phyloP scores from a whole-genome alignment of 2,888 invertebrate genomes.

The Tetanocera ferruginea region DNA sequence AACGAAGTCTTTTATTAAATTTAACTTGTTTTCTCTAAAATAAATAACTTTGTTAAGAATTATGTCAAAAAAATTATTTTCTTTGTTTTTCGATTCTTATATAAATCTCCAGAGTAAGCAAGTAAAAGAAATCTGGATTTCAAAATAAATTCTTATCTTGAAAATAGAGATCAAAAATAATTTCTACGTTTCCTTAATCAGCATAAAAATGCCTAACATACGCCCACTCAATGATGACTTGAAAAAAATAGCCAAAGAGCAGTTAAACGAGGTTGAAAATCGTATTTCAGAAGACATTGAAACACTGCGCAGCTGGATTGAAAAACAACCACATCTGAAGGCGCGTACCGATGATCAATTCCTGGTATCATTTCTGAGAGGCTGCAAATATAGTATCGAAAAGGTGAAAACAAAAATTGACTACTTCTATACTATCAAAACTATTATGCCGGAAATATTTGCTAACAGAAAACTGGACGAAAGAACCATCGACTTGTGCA shows the following conservation, averaged over 20 bases:
- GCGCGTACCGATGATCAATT: conserved; percentile 68
- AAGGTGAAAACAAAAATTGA: conserved; percentile 73
- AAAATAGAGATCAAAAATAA: too few relatives aligned
- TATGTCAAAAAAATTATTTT: too few relatives aligned
- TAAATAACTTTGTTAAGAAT: too few relatives aligned
- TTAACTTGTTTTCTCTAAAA: too few relatives aligned
- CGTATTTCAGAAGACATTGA: conserved; percentile 60
- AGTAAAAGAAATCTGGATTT: too few relatives aligned
- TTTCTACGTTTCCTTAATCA: too few relatives aligned
- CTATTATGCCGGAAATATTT: conserved; percentile 72
- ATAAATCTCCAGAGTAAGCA: too few relatives aligned
- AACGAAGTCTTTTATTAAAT: too few relatives aligned
- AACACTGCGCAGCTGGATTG: conserved; percentile 70
- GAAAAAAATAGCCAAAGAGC: conserved; percentile 66
- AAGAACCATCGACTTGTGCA: conserved; percentile 49
- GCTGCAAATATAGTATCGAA: conserved; percentile 73
- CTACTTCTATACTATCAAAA: conserved; percentile 72
- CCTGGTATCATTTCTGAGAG: conserved; percentile 71
- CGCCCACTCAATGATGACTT: conserved; percentile 56
- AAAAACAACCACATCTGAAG: conserved; percentile 70
- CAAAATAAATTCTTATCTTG: too few relatives aligned
- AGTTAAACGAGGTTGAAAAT: conserved; percentile 70
- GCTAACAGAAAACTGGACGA: conserved; percentile 56
- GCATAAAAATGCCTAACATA: conserved; percentile 50
- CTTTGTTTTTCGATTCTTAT: too few relatives aligned